Evolutionary conservation across 1,140 invertebrate genomes (phyloP).

Genomic region (Monomorium pharaonis): DNA sequence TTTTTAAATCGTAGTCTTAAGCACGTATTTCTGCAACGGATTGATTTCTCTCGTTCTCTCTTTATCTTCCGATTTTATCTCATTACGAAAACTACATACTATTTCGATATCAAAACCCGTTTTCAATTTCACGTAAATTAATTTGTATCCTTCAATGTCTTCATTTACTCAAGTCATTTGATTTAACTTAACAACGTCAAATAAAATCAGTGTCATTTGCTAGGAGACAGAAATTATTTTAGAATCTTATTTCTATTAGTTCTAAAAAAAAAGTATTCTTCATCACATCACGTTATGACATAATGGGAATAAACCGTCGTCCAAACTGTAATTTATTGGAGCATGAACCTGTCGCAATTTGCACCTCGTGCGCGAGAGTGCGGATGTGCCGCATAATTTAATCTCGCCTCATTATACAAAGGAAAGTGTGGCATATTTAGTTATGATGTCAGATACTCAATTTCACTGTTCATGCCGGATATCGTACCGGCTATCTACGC

Average conservation of each 20-base stretch:
- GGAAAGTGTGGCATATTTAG: constrained; percentile 39
- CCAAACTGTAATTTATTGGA: constrained; percentile 46
- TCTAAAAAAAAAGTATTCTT: background rate
- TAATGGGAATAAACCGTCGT: background rate
- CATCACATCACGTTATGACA: background rate
- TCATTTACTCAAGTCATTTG: background rate
- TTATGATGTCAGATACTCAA: constrained; percentile 38
- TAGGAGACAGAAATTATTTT: background rate
- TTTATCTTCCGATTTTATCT: background rate
- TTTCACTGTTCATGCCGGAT: constrained; percentile 42
- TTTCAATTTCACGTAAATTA: background rate
- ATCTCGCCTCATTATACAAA: constrained; percentile 40
- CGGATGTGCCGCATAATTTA: constrained; percentile 39
- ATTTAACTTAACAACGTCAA: background rate
- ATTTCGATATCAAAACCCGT: background rate
- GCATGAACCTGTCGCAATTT: constrained; percentile 23
- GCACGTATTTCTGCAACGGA: background rate
- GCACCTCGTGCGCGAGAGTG: background rate
- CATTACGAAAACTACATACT: background rate
- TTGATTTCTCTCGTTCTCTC: background rate
- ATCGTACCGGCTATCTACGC: constrained; percentile 22
- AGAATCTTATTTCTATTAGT: background rate
- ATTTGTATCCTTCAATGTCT: no score
- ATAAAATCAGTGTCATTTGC: background rate
- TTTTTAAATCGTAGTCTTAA: background rate